phyloP scores from a whole-genome alignment of 2,797 vertebrate species.

The Aotus griseimembra region DNA sequence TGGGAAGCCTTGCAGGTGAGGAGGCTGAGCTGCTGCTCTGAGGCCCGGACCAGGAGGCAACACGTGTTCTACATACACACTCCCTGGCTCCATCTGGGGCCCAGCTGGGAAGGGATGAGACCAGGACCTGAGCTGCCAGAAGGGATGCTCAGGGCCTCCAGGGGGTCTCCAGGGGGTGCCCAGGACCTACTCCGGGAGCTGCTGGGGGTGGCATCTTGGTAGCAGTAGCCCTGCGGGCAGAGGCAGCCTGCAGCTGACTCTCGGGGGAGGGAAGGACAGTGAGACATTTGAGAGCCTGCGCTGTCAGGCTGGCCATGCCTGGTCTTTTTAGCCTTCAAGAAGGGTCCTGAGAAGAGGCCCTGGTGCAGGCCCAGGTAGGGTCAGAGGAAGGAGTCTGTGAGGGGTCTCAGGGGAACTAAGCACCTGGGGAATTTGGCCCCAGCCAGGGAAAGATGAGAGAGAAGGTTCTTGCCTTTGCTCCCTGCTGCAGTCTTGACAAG shows the following conservation, averaged over 20 bases:
- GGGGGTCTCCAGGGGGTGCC: neutral
- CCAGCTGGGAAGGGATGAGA: neutral
- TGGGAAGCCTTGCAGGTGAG: neutral
- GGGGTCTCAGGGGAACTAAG: neutral
- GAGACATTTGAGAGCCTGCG: fast-evolving
- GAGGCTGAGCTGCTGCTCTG: fast-evolving
- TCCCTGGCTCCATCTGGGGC: neutral
- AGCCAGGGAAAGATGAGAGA: neutral
- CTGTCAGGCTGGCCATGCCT: neutral
- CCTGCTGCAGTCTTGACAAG: fast-evolving
- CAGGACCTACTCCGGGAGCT: neutral
- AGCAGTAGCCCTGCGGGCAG: fast-evolving
- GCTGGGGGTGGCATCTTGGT: neutral
- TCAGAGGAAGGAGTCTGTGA: neutral
- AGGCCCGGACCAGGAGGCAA: neutral
- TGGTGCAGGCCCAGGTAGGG: neutral
- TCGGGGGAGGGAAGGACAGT: neutral
- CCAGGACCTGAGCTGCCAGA: neutral
- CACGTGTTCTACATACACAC: fast-evolving
- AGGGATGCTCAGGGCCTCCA: fast-evolving
- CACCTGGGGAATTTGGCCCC: fast-evolving
- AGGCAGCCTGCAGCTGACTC: neutral
- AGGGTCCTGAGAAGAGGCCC: neutral
- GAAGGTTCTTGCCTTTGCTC: neutral
- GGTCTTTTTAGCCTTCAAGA: neutral